Base-by-base conservation (phyloP, 1,140 invertebrate genomes). In the Parapsyche elsis region DNA sequence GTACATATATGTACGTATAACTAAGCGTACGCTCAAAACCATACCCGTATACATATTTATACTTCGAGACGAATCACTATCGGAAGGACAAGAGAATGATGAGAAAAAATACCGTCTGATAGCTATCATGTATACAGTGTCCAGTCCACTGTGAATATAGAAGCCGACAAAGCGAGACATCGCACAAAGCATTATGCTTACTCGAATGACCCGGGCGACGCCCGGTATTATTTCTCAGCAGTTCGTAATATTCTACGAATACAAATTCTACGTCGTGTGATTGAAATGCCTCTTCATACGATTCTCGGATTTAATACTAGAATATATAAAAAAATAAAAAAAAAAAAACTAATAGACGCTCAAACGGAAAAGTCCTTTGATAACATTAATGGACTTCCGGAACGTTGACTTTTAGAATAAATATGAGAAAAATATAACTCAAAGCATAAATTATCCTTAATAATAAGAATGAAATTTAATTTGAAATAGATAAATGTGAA, bases 331-430 rank as follows among this genome's bases (percentile, higher is more conserved):
- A 38, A 38, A 38, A 38, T 38, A 38, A 4, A 38, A 38, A 38
- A 26, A 5, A 61, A 61, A 21, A 61, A 61, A 19, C 5, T 61
- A 61, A 61, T 61, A 61, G 16, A 19, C 16, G n/a, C 9, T 0
- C 57, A 21, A 61, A 26, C 64, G 64, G 64, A 67, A n/a, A 67
- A 21, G 64, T 23, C 10, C 24, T 67, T 26, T 67, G 64, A 67
- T 9, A 67, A 67, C 7, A 21, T 67, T 67, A 67, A 67, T 67
- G n/a, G 64, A 26, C 21, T 30, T 67, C 24, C 24, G 23, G 21
- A 2, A 19, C 4, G 59, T 23, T 10, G n/a, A 61, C 19, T 23
- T 12, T 23, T 9, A 26, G 64, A 67, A 67, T 24, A 12, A 61
- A 61, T 61, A 61, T 61, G n/a, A 0, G n/a, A 4, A 19, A 38